phyloP scores from a whole-genome alignment of 2,888 invertebrate species.

The Tetragnatha montana region DNA sequence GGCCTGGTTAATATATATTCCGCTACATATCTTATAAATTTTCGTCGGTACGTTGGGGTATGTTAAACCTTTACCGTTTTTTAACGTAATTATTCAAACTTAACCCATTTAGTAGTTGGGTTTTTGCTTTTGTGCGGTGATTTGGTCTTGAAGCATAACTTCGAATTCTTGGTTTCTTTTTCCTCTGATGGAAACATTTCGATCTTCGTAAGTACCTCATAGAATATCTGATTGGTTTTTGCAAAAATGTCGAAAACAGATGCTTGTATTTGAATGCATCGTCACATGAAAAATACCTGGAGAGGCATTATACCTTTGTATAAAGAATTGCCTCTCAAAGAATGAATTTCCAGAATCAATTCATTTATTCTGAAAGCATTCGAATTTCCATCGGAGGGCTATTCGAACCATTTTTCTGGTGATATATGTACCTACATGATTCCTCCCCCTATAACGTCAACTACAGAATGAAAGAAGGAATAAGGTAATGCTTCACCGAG shows the following conservation, averaged over 20 bases:
- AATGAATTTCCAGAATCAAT: neutral
- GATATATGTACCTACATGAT: neutral
- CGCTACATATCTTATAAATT: too few relatives aligned
- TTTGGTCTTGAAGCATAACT: neutral
- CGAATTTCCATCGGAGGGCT: too few relatives aligned
- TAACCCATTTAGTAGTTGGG: too few relatives aligned
- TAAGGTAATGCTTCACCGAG: constrained; percentile 29
- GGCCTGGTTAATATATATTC: too few relatives aligned
- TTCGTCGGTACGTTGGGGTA: too few relatives aligned
- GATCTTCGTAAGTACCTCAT: neutral
- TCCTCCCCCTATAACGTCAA: neutral
- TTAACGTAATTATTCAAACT: too few relatives aligned
- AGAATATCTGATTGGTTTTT: neutral
- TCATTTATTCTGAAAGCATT: neutral
- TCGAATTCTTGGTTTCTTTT: neutral
- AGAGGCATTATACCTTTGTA: neutral
- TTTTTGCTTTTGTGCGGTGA: too few relatives aligned
- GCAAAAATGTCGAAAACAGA: neutral
- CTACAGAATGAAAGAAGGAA: neutral
- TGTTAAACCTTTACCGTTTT: too few relatives aligned
- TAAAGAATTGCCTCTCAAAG: neutral
- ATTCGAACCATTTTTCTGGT: neutral
- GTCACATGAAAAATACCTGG: neutral
- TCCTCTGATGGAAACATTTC: neutral
- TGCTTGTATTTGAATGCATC: neutral